Evolutionary conservation across 1,140 invertebrate genomes (phyloP), one percentile per base, ranked within the genome.

Genomic region (Brachionus plicatilis): DNA sequence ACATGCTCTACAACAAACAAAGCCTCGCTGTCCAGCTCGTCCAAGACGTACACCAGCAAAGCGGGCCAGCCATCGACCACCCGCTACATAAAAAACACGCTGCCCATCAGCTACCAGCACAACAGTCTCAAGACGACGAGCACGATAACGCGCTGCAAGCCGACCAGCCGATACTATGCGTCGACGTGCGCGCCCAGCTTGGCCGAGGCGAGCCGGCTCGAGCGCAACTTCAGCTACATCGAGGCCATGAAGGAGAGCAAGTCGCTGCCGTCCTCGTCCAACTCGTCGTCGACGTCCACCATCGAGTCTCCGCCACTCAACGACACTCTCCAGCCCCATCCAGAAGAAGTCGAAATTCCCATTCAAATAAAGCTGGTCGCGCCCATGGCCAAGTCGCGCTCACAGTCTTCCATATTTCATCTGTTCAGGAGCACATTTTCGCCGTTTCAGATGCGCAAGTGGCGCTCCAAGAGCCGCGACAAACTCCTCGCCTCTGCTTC

Each of bases 241-340:
- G 79, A 82, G 37, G 79, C 79, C 9, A 82, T 82, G 79, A 82
- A 82, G 65, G 79, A 82, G 20, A 45, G 14, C 12, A 82, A 82
- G 17, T 82, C 79, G 37, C 65, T 68, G 33, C 79, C 79, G n/a
- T 68, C 79, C n/a, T 82, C 79, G 14, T 82, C 65, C 0, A 41
- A 43, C 14, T 82, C 53, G 11, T 82, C 79, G 3, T 82, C 79
- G 3, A 60, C 79, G 7, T 82, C 79, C 6, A 82, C 79, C 27
- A 82, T 60, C 17, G 53, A 60, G 37, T 82, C 79, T 1, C 41
- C 41, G 3, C 11, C 41, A 0, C 3, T 50, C 47, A 33, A 53
- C 20, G 72, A 76, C 14, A 53, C 20, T 7, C 20, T 76, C 8
- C 72, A 76, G 43, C n/a, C 41, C 20, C 41, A 76, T 3, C 0